These are phyloP conservation scores for Tromatobia lineatoria DNA, from an alignment of 2,888 invertebrate genomes.

Conservation along the genomic window DNA sequence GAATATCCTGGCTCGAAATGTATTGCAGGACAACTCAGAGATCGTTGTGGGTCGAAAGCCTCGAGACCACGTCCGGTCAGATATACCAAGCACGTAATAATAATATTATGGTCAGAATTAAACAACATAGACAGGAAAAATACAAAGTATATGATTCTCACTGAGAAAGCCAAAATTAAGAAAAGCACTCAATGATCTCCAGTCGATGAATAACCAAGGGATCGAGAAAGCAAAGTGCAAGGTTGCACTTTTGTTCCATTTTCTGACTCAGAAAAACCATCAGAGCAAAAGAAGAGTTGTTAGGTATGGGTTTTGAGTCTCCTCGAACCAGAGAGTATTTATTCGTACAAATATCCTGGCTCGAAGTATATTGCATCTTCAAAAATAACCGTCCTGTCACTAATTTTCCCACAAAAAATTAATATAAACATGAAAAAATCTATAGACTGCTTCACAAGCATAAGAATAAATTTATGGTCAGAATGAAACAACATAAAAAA, in stretches of 20 bases:
- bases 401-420: too few relatives aligned
- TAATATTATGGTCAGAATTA: too few relatives aligned
- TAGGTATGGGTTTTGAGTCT: slow-evolving; percentile 1
- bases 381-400: too few relatives aligned
- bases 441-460: too few relatives aligned
- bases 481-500: too few relatives aligned
- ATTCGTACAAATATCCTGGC: slow-evolving; percentile 51
- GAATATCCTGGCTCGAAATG: slow-evolving; percentile 41
- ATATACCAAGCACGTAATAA: slow-evolving; percentile 66
- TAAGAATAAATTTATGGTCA: too few relatives aligned
- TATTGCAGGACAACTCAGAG: slow-evolving; percentile 41
- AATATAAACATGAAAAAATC: too few relatives aligned
- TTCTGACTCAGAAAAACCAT: not conserved
- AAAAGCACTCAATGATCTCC: too few relatives aligned
- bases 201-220: not conserved
- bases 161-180: too few relatives aligned
- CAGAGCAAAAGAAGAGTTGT: not conserved
- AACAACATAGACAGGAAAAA: too few relatives aligned
- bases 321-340: slow-evolving; percentile 29
- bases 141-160: too few relatives aligned
- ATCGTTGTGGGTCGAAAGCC: slow-evolving; percentile 26
- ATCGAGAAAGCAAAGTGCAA: too few relatives aligned
- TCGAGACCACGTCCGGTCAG: slow-evolving; percentile 61
- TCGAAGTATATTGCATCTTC: slow-evolving; percentile 26
- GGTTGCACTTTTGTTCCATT: not conserved